A percentile compares a stretch with the other conserved stretches of the same genome.
These are phyloP conservation scores for Liodrosophila aerea DNA, from an alignment of 2,888 invertebrate genomes.

Conservation along the genomic window DNA sequence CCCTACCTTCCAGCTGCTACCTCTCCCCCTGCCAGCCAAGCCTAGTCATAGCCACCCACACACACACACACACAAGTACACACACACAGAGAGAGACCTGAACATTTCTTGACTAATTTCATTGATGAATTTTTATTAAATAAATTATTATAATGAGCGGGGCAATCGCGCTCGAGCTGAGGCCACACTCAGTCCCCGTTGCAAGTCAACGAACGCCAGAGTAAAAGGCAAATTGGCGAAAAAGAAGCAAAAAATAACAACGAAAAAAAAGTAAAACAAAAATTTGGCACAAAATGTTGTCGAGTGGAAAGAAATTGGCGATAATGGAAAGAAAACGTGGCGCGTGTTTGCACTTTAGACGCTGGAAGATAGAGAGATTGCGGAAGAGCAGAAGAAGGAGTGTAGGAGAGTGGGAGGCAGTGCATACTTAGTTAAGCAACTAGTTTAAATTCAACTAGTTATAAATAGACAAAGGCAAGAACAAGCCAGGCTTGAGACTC, in stretches of 20 bases:
- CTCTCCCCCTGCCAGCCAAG: background rate
- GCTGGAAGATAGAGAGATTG: background rate
- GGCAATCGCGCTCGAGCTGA: slow-evolving; percentile 4
- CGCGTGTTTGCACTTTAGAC: slow-evolving; percentile 75
- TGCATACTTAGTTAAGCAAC: slow-evolving; percentile 9
- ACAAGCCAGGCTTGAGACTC: slow-evolving; percentile 9
- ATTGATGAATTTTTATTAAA: slow-evolving; percentile 79
- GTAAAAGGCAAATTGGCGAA: slow-evolving; percentile 23
- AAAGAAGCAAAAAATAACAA: slow-evolving; percentile 4
- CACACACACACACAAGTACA: slow-evolving; percentile 19
- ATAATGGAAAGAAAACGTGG: slow-evolving; percentile 46
- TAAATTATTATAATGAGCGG: slow-evolving; percentile 75
- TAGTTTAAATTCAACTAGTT: slow-evolving; percentile 5
- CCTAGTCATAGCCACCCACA: background rate
- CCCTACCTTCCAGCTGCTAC: slow-evolving; percentile 31
- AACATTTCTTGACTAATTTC: slow-evolving; percentile 65
- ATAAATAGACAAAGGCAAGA: slow-evolving; percentile 26
- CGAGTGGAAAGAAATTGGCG: slow-evolving; percentile 48
- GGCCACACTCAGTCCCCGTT: slow-evolving; percentile 49
- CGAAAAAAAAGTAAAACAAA: slow-evolving; percentile 17
- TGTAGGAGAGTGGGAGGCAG: background rate
- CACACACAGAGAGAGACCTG: slow-evolving; percentile 1
- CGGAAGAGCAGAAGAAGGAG: background rate
- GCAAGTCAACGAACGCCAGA: slow-evolving; percentile 62
- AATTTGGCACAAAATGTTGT: slow-evolving; percentile 55